phyloP scores from a whole-genome alignment of 2,888 invertebrate genomes.

The Drosophila subquinaria region DNA sequence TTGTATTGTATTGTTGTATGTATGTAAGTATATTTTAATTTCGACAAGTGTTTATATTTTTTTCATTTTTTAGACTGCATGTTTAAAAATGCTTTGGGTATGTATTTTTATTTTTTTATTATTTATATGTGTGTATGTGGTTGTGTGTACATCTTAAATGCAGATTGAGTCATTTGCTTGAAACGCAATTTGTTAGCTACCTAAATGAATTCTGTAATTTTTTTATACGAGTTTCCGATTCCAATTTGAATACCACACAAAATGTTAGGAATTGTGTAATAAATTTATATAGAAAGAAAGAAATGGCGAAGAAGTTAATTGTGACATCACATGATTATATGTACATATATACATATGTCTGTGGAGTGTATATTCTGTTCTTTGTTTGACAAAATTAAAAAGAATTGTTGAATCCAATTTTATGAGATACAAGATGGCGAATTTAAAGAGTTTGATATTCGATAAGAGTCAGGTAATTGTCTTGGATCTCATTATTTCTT shows the following conservation, averaged over 20 bases:
- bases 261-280: slow-evolving; percentile 4
- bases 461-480: background rate
- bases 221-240: slow-evolving; percentile 18
- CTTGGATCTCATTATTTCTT: background rate
- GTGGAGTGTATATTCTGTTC: too few species aligned
- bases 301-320: background rate
- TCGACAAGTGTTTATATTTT: slow-evolving; percentile 27
- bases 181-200: slow-evolving; percentile 61
- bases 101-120: slow-evolving; percentile 15
- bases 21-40: slow-evolving; percentile 7
- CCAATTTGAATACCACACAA: background rate
- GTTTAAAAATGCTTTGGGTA: slow-evolving; percentile 14
- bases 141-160: slow-evolving; percentile 22
- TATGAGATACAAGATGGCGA: background rate
- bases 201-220: slow-evolving; percentile 56
- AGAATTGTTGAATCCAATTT: background rate
- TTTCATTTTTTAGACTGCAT: slow-evolving; percentile 2
- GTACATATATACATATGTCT: background rate
- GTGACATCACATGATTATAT: background rate
- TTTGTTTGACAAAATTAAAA: background rate
- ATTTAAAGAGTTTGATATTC: background rate
- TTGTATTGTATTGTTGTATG: background rate
- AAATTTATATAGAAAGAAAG: background rate
- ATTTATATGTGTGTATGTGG: slow-evolving; percentile 1
- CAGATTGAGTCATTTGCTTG: slow-evolving; percentile 56